Evolutionary conservation across 2,888 invertebrate genomes (phyloP).

Genomic region (Sarcophaga carnaria): DNA sequence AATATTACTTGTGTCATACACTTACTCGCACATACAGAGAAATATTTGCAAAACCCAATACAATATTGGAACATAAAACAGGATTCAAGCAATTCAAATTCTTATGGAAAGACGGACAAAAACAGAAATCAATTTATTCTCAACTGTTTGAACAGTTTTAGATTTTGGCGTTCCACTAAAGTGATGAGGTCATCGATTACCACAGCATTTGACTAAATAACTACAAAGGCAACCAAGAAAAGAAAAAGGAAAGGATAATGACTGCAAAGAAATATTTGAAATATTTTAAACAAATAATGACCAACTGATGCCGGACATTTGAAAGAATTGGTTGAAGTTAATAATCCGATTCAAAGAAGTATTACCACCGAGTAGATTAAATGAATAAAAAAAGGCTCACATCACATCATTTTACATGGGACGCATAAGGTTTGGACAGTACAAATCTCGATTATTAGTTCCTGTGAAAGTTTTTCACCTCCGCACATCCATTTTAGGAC

Average conservation of each 20-base stretch:
- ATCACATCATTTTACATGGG: too few relatives aligned
- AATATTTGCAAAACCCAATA: slow-evolving; percentile 43
- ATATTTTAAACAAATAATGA: background rate
- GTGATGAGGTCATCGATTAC: slow-evolving; percentile 81
- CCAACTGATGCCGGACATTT: background rate
- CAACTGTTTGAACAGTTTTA: slow-evolving; percentile 53
- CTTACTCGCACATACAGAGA: background rate
- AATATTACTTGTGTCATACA: slow-evolving; percentile 5
- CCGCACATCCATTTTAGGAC: too few relatives aligned
- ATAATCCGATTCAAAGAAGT: too few relatives aligned
- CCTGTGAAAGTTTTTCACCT: too few relatives aligned
- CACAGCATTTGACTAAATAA: slow-evolving; percentile 49
- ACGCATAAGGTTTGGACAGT: too few relatives aligned
- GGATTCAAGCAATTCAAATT: slow-evolving; percentile 53
- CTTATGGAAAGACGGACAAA: slow-evolving; percentile 40
- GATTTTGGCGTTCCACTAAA: slow-evolving; percentile 53
- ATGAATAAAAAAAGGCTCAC: too few relatives aligned
- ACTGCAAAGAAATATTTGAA: background rate
- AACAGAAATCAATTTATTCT: slow-evolving; percentile 43
- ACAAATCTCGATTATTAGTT: too few relatives aligned
- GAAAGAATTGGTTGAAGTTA: too few relatives aligned
- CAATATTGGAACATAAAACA: slow-evolving; percentile 28
- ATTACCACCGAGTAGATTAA: too few relatives aligned
- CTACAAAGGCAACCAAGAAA: slow-evolving; percentile 11
- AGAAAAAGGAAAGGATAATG: slow-evolving; percentile 65